Evolutionary conservation across 2,888 invertebrate genomes (phyloP).

Genomic region (Cerastoderma edule): DNA sequence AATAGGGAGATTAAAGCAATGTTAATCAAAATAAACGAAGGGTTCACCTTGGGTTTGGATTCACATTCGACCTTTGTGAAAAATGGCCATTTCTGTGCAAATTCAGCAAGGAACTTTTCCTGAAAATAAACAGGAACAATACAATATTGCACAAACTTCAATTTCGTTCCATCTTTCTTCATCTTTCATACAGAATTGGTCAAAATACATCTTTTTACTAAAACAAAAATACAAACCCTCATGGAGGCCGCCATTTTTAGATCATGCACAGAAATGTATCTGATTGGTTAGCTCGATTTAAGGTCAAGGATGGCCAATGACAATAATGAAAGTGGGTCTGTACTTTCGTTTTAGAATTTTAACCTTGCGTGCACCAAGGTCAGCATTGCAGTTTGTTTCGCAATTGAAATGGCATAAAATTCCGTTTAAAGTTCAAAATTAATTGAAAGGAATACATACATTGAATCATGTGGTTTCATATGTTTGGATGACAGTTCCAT

Average conservation of each 20-base stretch:
- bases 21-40: not conserved
- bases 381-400: no score
- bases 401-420: no score
- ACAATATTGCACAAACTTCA: not conserved
- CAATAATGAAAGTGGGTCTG: slow-evolving; percentile 30
- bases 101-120: slow-evolving; percentile 64
- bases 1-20: no score
- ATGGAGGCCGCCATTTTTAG: slow-evolving; percentile 62
- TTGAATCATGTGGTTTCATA: no score
- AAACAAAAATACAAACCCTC: slow-evolving; percentile 38
- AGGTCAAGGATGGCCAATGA: slow-evolving; percentile 30
- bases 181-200: not conserved
- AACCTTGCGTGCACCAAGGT: no score
- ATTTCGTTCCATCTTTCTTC: not conserved
- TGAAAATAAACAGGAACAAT: slow-evolving; percentile 56
- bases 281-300: slow-evolving; percentile 43
- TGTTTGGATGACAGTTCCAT: no score
- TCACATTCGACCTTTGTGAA: slow-evolving; percentile 71
- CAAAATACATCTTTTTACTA: not conserved
- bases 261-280: slow-evolving; percentile 43
- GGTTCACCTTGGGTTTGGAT: slow-evolving; percentile 66
- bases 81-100: slow-evolving; percentile 73
- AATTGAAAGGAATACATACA: no score
- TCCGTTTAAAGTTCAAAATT: no score
- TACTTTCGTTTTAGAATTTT: slow-evolving; percentile 1